phyloP scores from a whole-genome alignment of 2,888 invertebrate species.

The Zhuqinia jingwanae region DNA sequence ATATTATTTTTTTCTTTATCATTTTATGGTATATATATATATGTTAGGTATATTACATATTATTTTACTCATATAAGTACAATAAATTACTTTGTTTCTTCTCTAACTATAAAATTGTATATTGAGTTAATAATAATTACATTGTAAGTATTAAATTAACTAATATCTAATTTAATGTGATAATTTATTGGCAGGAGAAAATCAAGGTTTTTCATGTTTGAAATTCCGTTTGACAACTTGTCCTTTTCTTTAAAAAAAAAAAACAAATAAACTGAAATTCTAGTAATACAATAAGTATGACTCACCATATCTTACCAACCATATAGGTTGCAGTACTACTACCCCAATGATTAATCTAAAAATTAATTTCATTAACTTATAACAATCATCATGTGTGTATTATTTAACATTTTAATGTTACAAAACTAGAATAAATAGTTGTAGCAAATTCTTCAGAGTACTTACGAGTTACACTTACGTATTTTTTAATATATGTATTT shows the following conservation, averaged over 20 bases:
- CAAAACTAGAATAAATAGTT: slow-evolving; percentile 39
- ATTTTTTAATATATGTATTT: neutral
- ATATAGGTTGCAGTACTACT: too few species aligned
- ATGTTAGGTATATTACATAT: too few species aligned
- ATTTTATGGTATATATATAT: too few species aligned
- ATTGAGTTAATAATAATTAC: too few species aligned
- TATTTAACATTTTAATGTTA: neutral
- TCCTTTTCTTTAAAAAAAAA: slow-evolving; percentile 2
- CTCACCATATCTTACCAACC: too few species aligned
- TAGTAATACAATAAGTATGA: too few species aligned
- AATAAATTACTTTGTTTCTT: neutral
- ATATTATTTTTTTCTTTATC: too few species aligned
- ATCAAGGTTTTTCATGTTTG: slow-evolving; percentile 3
- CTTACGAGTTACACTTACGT: slow-evolving; percentile 22
- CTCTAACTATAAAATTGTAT: neutral
- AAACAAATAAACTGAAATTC: too few species aligned
- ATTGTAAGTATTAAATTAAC: neutral
- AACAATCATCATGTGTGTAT: neutral
- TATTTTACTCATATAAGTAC: too few species aligned
- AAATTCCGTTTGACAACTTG: neutral
- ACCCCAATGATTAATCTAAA: too few species aligned
- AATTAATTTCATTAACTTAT: too few species aligned
- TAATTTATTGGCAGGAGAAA: slow-evolving; percentile 32
- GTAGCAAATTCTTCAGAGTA: slow-evolving; percentile 47
- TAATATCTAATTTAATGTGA: neutral